Percentiles rank a stretch among this genome's conserved stretches.
These are phyloP conservation scores for Tetrax tetrax DNA, from an alignment of 2,113 vertebrate genomes.

Conservation along the genomic window DNA sequence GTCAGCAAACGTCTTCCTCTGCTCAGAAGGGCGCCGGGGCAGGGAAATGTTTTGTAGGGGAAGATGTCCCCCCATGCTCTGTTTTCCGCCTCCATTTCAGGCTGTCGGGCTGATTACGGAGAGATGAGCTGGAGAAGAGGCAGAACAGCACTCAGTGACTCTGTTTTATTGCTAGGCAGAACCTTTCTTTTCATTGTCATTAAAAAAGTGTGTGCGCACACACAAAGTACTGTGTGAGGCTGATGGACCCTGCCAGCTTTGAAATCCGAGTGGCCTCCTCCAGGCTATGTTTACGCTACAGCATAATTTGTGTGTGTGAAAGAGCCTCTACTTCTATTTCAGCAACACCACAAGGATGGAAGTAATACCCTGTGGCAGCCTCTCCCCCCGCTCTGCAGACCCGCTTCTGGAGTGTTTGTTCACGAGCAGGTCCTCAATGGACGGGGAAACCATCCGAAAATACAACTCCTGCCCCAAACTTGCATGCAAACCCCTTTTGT, in stretches of 20 bases:
- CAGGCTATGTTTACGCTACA: constrained; percentile 3
- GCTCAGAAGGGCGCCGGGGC: not conserved
- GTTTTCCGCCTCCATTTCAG: not conserved
- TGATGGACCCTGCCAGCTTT: constrained; percentile 20
- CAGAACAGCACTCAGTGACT: not conserved
- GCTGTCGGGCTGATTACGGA: not conserved
- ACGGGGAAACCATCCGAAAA: not conserved
- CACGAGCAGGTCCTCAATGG: accelerated
- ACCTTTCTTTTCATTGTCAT: not conserved
- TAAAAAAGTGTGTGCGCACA: not conserved
- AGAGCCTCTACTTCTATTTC: constrained; percentile 35
- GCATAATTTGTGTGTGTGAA: constrained; percentile 26
- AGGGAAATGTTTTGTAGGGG: not conserved
- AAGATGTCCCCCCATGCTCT: accelerated
- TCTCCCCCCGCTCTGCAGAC: not conserved
- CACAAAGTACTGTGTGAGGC: not conserved
- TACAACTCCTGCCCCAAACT: not conserved
- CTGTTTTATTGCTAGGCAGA: not conserved
- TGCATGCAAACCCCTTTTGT: accelerated
- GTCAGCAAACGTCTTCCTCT: not conserved
- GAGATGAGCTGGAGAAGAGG: not conserved
- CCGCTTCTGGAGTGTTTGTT: not conserved
- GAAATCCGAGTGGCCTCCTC: constrained; percentile 56
- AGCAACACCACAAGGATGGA: constrained; percentile 1
- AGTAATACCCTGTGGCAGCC: not conserved